Evolutionary conservation across 2,797 vertebrate genomes (phyloP), one percentile per base, ranked within the genome.

Genomic region (Manis javanica): DNA sequence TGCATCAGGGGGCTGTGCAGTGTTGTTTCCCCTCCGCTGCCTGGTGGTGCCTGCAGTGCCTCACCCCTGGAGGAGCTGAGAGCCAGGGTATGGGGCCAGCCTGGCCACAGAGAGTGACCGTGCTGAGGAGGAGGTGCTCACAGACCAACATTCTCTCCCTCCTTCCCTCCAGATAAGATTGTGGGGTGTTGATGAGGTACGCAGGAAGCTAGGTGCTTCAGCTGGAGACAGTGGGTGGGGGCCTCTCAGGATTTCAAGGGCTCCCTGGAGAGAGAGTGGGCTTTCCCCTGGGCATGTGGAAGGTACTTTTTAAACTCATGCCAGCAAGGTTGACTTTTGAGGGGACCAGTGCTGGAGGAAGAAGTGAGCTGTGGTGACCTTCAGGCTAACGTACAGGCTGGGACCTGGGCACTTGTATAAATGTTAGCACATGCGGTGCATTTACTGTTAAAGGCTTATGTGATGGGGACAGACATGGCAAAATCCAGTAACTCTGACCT

Each of bases 31-130:
- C 69, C 34, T 71, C 3, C 4, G 16, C 59, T 87, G 46, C 46
- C 24, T n/a, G n/a, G 26, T 1, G 0, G 34, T 59, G 10, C n/a
- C 79, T 59, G 10, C 1, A 15, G 4, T 1, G 0, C 46, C 11
- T 77, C 23, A 10, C 16, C 34, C 7, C 26, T 64, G 7, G 53
- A 82, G 14, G 42, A 75, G 23, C n/a, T n/a, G 29, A 92, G 64
- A 61, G 6, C 8, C 42, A 24, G 59, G 31, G 1, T 37, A 0
- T 16, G 55, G 42, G 69, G 16, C 49, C 59, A 51, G 24, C 53
- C 11, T 31, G 51, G 46, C 26, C 39, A 29, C 34, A 21, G 63
- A 79, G 34, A 61, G 7, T 16, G 39, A 34, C 21, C 7, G 79
- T 39, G 51, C 77, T 34, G 18, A 69, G 68, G 72, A 39, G 72